Percentiles rank a stretch among this genome's conserved stretches.
phyloP scores from a whole-genome alignment of 2,797 vertebrate genomes.

The Halcyon leucocephala region DNA sequence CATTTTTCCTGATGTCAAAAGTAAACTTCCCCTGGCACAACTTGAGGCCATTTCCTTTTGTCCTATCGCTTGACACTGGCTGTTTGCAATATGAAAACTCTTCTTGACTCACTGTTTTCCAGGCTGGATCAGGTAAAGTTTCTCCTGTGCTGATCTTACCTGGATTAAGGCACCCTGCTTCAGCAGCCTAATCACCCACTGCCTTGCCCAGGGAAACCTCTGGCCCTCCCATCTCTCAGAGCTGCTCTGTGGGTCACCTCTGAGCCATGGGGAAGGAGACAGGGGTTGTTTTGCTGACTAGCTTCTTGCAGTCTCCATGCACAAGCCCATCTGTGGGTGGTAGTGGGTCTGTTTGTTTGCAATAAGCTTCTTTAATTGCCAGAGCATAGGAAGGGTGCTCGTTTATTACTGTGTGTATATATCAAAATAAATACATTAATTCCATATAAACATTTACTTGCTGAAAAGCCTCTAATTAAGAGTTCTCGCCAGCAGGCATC shows the following conservation, averaged over 20 bases:
- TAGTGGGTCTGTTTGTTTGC: not conserved
- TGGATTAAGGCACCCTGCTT: not conserved
- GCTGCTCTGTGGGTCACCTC: not conserved
- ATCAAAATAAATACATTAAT: slow-evolving; percentile 19
- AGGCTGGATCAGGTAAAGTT: not conserved
- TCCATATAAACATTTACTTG: not conserved
- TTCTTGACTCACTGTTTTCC: not conserved
- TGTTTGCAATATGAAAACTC: accelerated
- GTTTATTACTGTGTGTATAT: not conserved
- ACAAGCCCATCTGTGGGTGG: not conserved
- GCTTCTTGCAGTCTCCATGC: not conserved
- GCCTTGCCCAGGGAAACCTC: not conserved
- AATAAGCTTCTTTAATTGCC: not conserved
- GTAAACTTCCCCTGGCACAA: not conserved
- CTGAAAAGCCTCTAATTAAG: slow-evolving; percentile 40
- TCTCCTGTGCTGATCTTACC: accelerated
- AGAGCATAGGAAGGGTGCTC: not conserved
- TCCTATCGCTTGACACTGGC: not conserved
- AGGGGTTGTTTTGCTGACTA: not conserved
- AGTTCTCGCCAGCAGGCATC: not conserved
- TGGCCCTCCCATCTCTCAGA: not conserved
- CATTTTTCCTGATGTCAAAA: not conserved
- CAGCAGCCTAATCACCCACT: accelerated
- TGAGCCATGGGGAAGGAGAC: accelerated
- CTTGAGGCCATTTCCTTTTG: not conserved